phyloP scores from a whole-genome alignment of 2,888 invertebrate genomes.

The Drosophila setosimentum region DNA sequence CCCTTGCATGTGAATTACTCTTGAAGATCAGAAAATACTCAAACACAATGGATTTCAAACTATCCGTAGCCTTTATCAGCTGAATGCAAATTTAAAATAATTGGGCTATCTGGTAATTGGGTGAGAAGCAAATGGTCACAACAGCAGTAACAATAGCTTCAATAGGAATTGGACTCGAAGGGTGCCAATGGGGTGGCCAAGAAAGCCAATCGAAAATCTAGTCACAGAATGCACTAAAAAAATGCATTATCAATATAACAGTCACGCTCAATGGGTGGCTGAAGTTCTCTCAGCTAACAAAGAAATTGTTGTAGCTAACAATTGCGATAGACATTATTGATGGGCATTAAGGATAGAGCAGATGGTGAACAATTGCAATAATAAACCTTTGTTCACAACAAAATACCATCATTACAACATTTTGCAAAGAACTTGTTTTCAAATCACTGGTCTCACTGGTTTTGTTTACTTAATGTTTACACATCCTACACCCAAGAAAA shows the following conservation, averaged over 20 bases:
- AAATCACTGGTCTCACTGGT: background rate
- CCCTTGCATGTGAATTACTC: background rate
- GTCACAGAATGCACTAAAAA: background rate
- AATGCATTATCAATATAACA: conserved; percentile 8
- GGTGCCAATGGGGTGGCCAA: conserved; percentile 6
- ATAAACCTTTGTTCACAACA: conserved; percentile 1
- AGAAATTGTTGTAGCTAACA: conserved; percentile 33
- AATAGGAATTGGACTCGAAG: conserved; percentile 8
- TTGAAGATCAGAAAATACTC: background rate
- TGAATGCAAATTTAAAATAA: conserved; percentile 12
- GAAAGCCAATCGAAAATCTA: conserved; percentile 14
- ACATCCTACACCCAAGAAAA: background rate
- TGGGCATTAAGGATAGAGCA: conserved; percentile 13
- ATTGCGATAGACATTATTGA: conserved; percentile 24
- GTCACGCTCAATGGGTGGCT: background rate
- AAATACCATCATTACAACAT: too few species aligned
- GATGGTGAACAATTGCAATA: conserved; percentile 14
- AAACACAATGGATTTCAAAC: background rate
- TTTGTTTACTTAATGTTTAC: background rate
- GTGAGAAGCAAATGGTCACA: conserved; percentile 40
- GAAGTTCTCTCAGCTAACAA: background rate
- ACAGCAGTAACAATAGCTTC: conserved; percentile 25
- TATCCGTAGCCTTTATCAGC: conserved; percentile 12
- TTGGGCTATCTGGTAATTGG: conserved; percentile 26
- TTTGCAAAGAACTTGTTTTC: background rate